These are phyloP conservation scores for Eumacrocentrus americanus DNA, from an alignment of 2,888 invertebrate genomes.

Conservation along the genomic window DNA sequence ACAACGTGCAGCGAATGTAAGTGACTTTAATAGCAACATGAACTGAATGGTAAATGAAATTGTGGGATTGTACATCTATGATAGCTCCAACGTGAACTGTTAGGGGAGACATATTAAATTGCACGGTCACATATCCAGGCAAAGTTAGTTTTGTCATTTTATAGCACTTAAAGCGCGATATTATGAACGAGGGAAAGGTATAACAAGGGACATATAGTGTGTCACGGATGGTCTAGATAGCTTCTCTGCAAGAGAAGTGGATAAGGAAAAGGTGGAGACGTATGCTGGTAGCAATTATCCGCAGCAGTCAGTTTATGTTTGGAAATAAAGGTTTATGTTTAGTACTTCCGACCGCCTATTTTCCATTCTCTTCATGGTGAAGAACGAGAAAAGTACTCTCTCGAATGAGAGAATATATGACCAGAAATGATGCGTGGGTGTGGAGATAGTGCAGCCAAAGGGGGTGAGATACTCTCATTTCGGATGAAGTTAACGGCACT, in stretches of 20 bases:
- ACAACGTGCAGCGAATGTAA: too few relatives aligned
- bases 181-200: neutral
- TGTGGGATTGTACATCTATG: constrained; percentile 1
- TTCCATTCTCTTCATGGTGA: constrained; percentile 6
- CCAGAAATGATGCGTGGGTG: too few relatives aligned
- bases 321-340: constrained; percentile 28
- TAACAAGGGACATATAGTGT: constrained; percentile 15
- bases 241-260: neutral
- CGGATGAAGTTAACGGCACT: too few relatives aligned
- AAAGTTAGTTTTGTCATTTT: constrained; percentile 13
- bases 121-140: neutral
- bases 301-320: constrained; percentile 28
- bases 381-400: neutral
- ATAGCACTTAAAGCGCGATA: constrained; percentile 2
- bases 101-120: constrained; percentile 10
- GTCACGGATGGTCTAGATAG: constrained; percentile 11
- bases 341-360: neutral
- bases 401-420: neutral
- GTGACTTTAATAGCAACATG: neutral
- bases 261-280: constrained; percentile 10
- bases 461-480: too few relatives aligned
- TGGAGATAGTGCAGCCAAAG: too few relatives aligned
- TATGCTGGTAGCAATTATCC: constrained; percentile 25
- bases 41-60: neutral
- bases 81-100: neutral